These are phyloP conservation scores for Apomyelois bistriatella DNA, from an alignment of 2,888 invertebrate genomes.

Conservation along the genomic window DNA sequence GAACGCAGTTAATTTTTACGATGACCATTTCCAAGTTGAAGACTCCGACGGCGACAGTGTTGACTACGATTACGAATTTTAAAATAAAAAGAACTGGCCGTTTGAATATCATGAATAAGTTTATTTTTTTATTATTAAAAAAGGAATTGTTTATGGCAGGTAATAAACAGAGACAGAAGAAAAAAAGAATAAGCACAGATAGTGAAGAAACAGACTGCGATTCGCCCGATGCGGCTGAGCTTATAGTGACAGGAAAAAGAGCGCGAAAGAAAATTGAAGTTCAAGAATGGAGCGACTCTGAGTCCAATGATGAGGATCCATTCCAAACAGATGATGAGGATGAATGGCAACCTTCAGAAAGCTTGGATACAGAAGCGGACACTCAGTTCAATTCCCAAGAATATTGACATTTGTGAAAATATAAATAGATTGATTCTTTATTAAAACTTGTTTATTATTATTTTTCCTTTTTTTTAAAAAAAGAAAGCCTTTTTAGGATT, in stretches of 20 bases:
- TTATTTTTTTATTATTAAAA: background rate
- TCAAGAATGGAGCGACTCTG: constrained; percentile 38
- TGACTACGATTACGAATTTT: constrained; percentile 72
- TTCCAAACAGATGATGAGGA: constrained; percentile 70
- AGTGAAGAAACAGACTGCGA: constrained; percentile 21
- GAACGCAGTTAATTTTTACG: constrained; percentile 61
- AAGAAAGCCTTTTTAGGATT: no score
- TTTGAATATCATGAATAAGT: background rate
- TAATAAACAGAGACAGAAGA: constrained; percentile 26
- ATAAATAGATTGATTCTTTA: background rate
- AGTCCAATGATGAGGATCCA: constrained; percentile 58
- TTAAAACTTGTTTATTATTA: background rate
- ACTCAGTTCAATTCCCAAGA: constrained; percentile 39
- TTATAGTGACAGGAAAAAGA: constrained; percentile 51
- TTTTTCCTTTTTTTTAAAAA: background rate
- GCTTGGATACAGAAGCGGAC: constrained; percentile 25
- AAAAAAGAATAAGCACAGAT: constrained; percentile 19
- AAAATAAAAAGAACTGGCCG: constrained; percentile 19
- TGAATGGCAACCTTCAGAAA: constrained; percentile 66
- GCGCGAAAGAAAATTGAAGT: constrained; percentile 37
- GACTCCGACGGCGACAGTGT: constrained; percentile 67
- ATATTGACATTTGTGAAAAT: background rate
- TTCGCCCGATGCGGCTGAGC: constrained; percentile 18
- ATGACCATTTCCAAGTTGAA: constrained; percentile 55
- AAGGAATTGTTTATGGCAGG: constrained; percentile 20